These are phyloP conservation scores for Tipula unca DNA, from an alignment of 2,888 invertebrate species.

Conservation along the genomic window DNA sequence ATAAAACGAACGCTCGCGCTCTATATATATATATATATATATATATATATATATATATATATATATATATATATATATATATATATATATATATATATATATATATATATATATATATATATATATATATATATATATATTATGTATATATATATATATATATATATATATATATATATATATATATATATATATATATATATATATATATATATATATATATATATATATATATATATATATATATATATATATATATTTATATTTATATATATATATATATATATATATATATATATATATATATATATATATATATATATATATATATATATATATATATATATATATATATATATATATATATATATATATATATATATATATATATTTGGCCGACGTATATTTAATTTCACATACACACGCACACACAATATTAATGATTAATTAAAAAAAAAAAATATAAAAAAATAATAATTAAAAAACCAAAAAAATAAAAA, in stretches of 20 bases:
- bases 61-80: background rate
- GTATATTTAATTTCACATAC: background rate
- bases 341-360: background rate
- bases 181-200: background rate
- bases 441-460: background rate
- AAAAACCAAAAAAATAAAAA: background rate
- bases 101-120: background rate
- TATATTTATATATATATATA: background rate
- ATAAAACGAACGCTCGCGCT: background rate
- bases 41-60: background rate
- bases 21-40: background rate
- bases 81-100: background rate
- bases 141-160: background rate
- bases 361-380: background rate
- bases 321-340: background rate
- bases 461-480: background rate
- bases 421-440: slow-evolving; percentile 2
- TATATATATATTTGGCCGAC: background rate
- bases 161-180: background rate
- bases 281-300: background rate
- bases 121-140: background rate
- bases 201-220: background rate
- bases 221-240: background rate
- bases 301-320: background rate
- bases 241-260: background rate